Conservation (phyloP, 2,888 invertebrate species). For the Hydraecia micacea region DNA sequence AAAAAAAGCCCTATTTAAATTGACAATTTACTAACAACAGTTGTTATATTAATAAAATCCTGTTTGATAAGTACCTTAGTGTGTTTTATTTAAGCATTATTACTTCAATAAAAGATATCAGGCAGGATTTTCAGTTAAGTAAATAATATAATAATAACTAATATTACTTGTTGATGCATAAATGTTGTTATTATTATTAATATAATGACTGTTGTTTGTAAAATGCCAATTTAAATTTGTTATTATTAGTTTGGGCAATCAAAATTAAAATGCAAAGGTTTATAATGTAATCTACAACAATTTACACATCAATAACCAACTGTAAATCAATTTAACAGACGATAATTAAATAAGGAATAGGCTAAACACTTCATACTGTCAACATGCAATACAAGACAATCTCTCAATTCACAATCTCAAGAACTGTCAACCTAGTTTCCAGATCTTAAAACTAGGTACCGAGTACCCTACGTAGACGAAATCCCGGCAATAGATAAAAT, state of each 20-base stretch:
- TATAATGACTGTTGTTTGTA: neutral
- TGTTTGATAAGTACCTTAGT: neutral
- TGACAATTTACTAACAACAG: neutral
- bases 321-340: neutral
- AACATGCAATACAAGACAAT: neutral
- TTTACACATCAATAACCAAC: too few relatives aligned
- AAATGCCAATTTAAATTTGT: neutral
- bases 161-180: neutral
- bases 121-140: neutral
- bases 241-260: neutral
- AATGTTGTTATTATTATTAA: neutral
- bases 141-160: neutral
- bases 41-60: neutral
- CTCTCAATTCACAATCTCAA: slow-evolving; percentile 28
- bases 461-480: neutral
- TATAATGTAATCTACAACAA: neutral
- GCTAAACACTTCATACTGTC: neutral
- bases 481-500: neutral
- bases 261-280: neutral
- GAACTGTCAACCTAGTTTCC: slow-evolving; percentile 7
- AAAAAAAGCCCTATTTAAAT: neutral
- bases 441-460: too few relatives aligned
- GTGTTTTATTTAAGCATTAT: neutral
- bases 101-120: neutral
- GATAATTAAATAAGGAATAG: too few relatives aligned